These are phyloP conservation scores for Frankliniella fusca DNA, from an alignment of 2,888 invertebrate species.

Conservation along the genomic window DNA sequence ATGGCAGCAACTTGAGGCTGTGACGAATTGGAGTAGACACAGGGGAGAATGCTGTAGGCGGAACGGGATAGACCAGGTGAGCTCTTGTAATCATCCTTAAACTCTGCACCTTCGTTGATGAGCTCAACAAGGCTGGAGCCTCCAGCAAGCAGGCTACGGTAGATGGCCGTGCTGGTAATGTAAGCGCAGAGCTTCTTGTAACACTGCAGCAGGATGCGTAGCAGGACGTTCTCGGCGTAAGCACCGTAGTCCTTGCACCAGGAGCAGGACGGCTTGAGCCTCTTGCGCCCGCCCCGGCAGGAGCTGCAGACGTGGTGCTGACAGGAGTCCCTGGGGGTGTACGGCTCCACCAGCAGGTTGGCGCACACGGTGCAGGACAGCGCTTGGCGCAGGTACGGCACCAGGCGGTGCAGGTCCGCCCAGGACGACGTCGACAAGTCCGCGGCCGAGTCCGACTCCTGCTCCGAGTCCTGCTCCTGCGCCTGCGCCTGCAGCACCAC, in stretches of 20 bases:
- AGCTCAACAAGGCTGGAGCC: constrained; percentile 64
- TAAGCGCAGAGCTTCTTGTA: constrained; percentile 85
- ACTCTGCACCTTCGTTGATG: constrained; percentile 74
- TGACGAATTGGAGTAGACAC: constrained; percentile 62
- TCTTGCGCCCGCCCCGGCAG: constrained; percentile 80
- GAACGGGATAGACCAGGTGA: constrained; percentile 69
- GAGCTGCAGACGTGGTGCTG: constrained; percentile 84
- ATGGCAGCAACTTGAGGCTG: constrained; percentile 44
- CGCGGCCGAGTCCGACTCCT: constrained; percentile 45
- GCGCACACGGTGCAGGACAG: constrained; percentile 87
- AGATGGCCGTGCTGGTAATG: constrained; percentile 68
- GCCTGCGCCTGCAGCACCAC: constrained; percentile 71
- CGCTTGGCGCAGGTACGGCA: constrained; percentile 80
- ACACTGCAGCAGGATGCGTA: constrained; percentile 77
- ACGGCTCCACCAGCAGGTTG: constrained; percentile 74
- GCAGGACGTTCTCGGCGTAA: constrained; percentile 75
- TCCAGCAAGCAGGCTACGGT: constrained; percentile 54
- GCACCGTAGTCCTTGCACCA: constrained; percentile 81
- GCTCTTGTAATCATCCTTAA: constrained; percentile 70
- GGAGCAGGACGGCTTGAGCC: constrained; percentile 75
- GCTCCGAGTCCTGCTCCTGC: constrained; percentile 51
- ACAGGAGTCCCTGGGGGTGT: constrained; percentile 73
- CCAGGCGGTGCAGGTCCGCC: constrained; percentile 75
- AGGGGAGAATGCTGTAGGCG: constrained; percentile 68
- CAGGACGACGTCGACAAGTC: constrained; percentile 56